Evolutionary conservation across 2,113 vertebrate genomes (phyloP), one percentile per base, ranked within the genome.

Genomic region (Xiphophorus couchianus): DNA sequence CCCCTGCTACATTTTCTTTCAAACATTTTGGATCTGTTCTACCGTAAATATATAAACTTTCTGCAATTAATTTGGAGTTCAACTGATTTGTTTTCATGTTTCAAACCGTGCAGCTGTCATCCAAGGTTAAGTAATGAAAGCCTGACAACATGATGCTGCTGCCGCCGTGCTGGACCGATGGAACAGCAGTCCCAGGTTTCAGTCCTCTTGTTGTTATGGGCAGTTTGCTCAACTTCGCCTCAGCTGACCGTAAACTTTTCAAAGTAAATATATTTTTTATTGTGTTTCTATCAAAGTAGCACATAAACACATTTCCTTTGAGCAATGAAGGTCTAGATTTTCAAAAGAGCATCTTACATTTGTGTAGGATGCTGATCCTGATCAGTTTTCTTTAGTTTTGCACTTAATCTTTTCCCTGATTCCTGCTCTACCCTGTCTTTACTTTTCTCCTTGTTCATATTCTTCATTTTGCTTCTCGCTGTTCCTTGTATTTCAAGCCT

Each of bases 381-480:
- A 58, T 64, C 62, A 33, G 78, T 77, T 74, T 80, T 67, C 31
- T 48, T 29, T 74, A 76, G 66, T 73, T 83, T 64, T 51, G 61
- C 74, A 28, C 74, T 73, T 75, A 42, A 84, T 64, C 76, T 51
- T 33, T 31, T 66, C 51, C 44, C 60, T 48, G 5, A 48, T 19
- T 48, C 17, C 15, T 48, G 5, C 17, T 48, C 44, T 19, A 15
- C 44, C 5, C 44, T 48, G 14, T 15, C 44, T 48, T 69, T 73
- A 63, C 68, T 74, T 64, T 35, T 60, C 39, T 58, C 11, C 61
- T 72, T 28, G 64, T 73, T 70, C 54, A 5, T 42, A 67, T 66
- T 63, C 11, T n/a, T 74, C 65, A 62, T 44, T 61, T 31, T 44
- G 30, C 19, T 37, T 77, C n/a, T 27, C 29, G 30, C 5, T 65